Evolutionary conservation across 2,797 vertebrate genomes (phyloP), one percentile per base, ranked within the genome.

Genomic region (Gymnopithys bicolor): DNA sequence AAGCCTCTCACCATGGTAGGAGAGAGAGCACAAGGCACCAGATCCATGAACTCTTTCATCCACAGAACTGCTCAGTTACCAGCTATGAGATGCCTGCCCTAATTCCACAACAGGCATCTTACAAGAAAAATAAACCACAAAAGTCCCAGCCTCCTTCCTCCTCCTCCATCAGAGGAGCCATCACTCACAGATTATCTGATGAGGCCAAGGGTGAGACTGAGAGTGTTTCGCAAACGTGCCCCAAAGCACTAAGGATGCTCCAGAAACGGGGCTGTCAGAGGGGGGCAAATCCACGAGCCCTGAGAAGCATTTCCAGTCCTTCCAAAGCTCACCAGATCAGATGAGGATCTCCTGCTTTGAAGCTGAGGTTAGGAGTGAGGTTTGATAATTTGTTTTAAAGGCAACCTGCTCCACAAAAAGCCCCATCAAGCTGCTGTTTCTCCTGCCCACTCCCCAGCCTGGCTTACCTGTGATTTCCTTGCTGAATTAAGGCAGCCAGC

Each of bases 11-110:
- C 41, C 49, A 3, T 0, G 17, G 7, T 0, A 3, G 66, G 28
- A 45, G 53, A 28, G 67, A 30, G 10, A 49, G 33, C 32, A 21
- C 1, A 1, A 80, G 51, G 60, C 62, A 60, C 24, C 46, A 46
- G 59, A 22, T 3, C 16, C 66, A 21, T 0, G 0, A 64, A 41
- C 22, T 11, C 1, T 1, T 33, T 58, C 16, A 0, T 3, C 49
- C 73, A 7, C 46, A 7, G 69, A 32, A 27, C 84, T 10, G 19
- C 80, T 75, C 60, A 3, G 62, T 8, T 25, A 28, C 2, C 52
- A 45, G 82, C 71, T 45, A n/a, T 0, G 1, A 76, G 64, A 23
- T 2, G 4, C 56, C 77, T 51, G 80, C 77, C 64, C 80, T 32
- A 14, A 63, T 86, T 75, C 93, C 92, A 86, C 1, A 0, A 12